phyloP scores from a whole-genome alignment of 2,113 vertebrate genomes.

The Tonatia bakeri region DNA sequence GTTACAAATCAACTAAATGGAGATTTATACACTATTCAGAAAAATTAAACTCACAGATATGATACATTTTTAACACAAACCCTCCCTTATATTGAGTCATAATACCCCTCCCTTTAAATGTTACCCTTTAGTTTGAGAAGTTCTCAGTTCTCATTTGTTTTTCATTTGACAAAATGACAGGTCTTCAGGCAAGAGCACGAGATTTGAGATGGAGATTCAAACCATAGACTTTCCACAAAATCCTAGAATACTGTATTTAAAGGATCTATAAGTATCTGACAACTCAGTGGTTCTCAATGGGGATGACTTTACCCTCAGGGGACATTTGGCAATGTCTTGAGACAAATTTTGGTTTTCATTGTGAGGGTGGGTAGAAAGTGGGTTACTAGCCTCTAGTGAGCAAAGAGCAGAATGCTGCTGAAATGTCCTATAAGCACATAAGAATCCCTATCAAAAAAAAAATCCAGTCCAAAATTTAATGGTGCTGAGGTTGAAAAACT shows the following conservation, averaged over 20 bases:
- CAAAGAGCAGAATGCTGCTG: neutral
- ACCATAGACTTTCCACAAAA: neutral
- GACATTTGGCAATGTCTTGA: neutral
- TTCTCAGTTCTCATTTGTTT: neutral
- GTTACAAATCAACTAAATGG: neutral
- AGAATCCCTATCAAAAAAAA: neutral
- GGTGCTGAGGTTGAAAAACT: neutral
- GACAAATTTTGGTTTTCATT: neutral
- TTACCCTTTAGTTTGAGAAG: neutral
- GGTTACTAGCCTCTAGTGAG: neutral
- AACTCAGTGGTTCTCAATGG: neutral
- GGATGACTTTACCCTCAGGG: neutral
- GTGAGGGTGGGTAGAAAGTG: rapidly evolving
- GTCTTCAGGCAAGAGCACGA: neutral
- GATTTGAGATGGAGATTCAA: conserved; percentile 8
- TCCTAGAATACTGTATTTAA: neutral
- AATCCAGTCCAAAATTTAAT: neutral
- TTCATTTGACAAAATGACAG: neutral
- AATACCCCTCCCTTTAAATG: neutral
- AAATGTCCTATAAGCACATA: neutral
- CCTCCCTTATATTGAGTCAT: neutral
- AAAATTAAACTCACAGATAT: conserved; percentile 25
- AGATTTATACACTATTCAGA: neutral
- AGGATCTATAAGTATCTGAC: neutral
- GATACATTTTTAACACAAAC: neutral